phyloP scores from a whole-genome alignment of 2,797 vertebrate genomes.

The Orestias chungarensis region DNA sequence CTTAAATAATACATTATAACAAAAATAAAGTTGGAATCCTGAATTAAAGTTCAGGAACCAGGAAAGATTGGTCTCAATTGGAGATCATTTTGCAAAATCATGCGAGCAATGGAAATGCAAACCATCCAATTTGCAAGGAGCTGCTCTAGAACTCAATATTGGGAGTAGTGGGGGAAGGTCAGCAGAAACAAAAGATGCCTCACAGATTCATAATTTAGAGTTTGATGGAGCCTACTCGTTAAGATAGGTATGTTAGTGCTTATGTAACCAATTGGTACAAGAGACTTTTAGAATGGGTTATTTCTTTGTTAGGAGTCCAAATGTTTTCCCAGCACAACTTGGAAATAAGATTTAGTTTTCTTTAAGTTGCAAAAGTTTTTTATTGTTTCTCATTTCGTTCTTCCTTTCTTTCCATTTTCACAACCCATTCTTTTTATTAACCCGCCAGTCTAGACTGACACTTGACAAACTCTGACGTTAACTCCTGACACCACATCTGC shows the following conservation, averaged over 20 bases:
- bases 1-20: background rate
- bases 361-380: conserved; percentile 55
- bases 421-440: conserved; percentile 48
- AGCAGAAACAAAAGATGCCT: background rate
- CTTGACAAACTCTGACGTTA: conserved; percentile 25
- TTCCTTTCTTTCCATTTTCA: conserved; percentile 51
- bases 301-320: background rate
- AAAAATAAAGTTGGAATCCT: background rate
- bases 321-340: background rate
- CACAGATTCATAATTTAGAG: background rate
- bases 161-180: background rate
- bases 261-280: background rate
- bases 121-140: background rate
- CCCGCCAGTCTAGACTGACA: conserved; percentile 32
- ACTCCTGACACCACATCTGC: conserved; percentile 50
- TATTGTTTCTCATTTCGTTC: conserved; percentile 39
- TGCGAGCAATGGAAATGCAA: background rate
- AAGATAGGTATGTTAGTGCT: background rate
- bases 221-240: background rate
- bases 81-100: background rate
- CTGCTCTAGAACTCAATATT: background rate
- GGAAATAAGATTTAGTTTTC: too few relatives aligned
- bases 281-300: background rate
- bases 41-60: background rate
- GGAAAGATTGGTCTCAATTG: background rate